A percentile compares a stretch with the other conserved stretches of the same genome.
These are phyloP conservation scores for Troides aeacus DNA, from an alignment of 2,888 invertebrate genomes.

Conservation along the genomic window DNA sequence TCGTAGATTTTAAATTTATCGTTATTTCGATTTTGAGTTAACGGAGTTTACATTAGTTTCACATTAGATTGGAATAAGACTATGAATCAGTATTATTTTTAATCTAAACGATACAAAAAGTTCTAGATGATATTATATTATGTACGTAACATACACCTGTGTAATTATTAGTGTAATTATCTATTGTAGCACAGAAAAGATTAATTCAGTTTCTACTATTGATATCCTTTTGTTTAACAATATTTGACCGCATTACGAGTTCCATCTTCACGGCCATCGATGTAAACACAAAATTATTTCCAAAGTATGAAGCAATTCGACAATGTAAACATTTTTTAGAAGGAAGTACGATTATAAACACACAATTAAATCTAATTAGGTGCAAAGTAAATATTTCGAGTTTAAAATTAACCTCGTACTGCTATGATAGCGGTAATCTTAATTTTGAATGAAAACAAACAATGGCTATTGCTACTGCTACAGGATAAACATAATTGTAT, in stretches of 20 bases:
- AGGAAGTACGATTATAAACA: neutral
- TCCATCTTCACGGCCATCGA: slow-evolving; percentile 7
- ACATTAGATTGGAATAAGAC: too few species aligned
- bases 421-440: slow-evolving; percentile 10
- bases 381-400: neutral
- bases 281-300: neutral
- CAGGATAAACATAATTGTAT: slow-evolving; percentile 7
- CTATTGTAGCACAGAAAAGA: neutral
- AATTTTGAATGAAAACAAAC: slow-evolving; percentile 18
- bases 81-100: too few species aligned
- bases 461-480: slow-evolving; percentile 8
- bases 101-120: too few species aligned
- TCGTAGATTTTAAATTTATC: too few species aligned
- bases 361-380: neutral
- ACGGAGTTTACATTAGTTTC: too few species aligned
- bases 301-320: neutral
- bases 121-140: too few species aligned
- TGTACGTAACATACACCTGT: too few species aligned
- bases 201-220: neutral
- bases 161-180: neutral
- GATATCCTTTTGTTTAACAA: slow-evolving; percentile 2
- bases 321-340: neutral
- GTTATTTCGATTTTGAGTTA: too few species aligned
- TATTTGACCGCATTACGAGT: slow-evolving; percentile 12
- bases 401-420: neutral